Base-by-base conservation (phyloP, 2,888 invertebrate genomes). In the Apamea anceps region DNA sequence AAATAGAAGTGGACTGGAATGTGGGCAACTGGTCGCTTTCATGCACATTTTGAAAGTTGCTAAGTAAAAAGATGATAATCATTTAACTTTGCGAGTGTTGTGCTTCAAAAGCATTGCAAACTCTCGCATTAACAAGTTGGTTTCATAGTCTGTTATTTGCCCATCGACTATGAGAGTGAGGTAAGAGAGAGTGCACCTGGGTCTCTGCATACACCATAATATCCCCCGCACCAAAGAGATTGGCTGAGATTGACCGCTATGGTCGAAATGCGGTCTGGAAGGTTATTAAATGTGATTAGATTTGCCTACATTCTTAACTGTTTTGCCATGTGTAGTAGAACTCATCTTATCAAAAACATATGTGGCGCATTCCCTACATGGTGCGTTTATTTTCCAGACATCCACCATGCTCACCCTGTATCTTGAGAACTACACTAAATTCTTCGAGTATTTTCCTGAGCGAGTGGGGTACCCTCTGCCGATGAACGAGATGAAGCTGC, bases 391-490 rank as follows among this genome's bases (percentile, higher is more conserved):
- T 63, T 76, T 80, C 15, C 93, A 98, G 98, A 98, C 98, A 51
- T 98, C 98, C 1, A 95, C 97, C 10, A 97, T 98, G 94, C 96
- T 98, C 54, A 97, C 97, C 0, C 86, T 97, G 1, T 98, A 98
- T 92, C 94, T 99, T 42, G 96, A 97, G 87, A 94, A 96, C 6
- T 97, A 97, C 91, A 98, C 98, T 0, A 92, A 96, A 25, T 98
- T 98, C 92, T 98, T 98, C 90, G 93, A 97, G 2, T 94, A 93
- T 84, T 94, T 97, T 68, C 92, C 97, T n/a, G 86, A 95, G 0
- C 93, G 95, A 68, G 83, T 96, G 42, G 93, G 95, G 5, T 92
- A 92, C 86, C 82, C 92, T 21, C 88, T 97, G 68, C 90, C 94
- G 3, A 79, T 84, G 0, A 76, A 77, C 0, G 94, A 97, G 81